Evolutionary conservation across 37 sponge, comb jelly and placozoan species (phyloP).

Genomic region (Axinella damicornis): DNA sequence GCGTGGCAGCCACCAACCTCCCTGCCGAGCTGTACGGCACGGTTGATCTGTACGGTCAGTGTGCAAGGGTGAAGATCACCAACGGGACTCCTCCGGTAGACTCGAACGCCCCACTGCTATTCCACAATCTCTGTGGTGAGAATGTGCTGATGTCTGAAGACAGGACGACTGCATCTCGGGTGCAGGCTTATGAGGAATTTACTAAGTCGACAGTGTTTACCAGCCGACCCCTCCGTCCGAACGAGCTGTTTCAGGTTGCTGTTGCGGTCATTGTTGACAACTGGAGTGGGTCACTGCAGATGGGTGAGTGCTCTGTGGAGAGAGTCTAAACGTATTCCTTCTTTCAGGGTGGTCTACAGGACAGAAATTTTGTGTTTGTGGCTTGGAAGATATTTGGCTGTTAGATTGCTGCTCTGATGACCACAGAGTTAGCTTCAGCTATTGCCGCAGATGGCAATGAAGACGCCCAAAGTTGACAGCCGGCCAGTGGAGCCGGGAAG

Average conservation of each 20-base stretch:
- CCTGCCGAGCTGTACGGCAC: slow-evolving; percentile 12
- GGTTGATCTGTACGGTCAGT: slow-evolving; percentile 32
- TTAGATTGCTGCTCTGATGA: too few species aligned
- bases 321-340: too few species aligned
- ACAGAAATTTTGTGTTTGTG: too few species aligned
- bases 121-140: slow-evolving; percentile 11
- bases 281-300: slow-evolving; percentile 35
- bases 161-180: not conserved
- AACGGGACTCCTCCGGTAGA: not conserved
- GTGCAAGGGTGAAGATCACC: slow-evolving; percentile 3
- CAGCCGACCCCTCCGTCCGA: slow-evolving; percentile 7
- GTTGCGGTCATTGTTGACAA: not conserved
- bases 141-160: slow-evolving; percentile 7
- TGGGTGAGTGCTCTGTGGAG: slow-evolving; percentile 33
- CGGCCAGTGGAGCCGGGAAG: too few species aligned
- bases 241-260: slow-evolving; percentile 13
- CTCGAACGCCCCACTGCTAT: not conserved
- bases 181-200: slow-evolving; percentile 2
- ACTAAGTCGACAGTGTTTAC: slow-evolving; percentile 18
- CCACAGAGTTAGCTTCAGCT: too few species aligned
- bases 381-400: too few species aligned
- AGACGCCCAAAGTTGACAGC: too few species aligned
- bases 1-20: not conserved
- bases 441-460: too few species aligned
- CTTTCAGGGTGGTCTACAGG: too few species aligned